Evolutionary conservation across 2,113 vertebrate species (phyloP).

Genomic region (Myotis yumanensis): DNA sequence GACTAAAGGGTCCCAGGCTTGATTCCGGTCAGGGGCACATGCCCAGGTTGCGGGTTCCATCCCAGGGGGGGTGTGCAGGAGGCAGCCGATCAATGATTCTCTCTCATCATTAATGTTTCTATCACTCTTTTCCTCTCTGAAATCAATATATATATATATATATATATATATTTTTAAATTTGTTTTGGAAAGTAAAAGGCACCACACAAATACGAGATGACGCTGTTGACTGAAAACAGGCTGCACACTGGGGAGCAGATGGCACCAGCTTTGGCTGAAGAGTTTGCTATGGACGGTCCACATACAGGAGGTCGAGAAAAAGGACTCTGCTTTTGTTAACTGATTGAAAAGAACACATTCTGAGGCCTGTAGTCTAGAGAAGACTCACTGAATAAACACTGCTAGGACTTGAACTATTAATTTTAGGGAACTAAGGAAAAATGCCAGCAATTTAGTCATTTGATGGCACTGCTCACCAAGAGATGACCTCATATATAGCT

Average conservation of each 20-base stretch:
- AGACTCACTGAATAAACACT: not conserved
- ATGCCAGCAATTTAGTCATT: not conserved
- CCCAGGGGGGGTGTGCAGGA: too few relatives aligned
- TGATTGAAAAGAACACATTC: not conserved
- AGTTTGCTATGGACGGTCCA: not conserved
- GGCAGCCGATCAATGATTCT: too few relatives aligned
- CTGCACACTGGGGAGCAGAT: rapidly evolving
- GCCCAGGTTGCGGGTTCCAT: too few relatives aligned
- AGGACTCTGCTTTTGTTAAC: not conserved
- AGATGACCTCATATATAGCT: not conserved
- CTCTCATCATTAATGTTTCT: too few relatives aligned
- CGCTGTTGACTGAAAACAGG: not conserved
- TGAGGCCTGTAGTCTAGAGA: not conserved
- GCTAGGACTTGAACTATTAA: not conserved
- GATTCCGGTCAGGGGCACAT: too few relatives aligned
- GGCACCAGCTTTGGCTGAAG: not conserved
- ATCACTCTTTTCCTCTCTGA: too few relatives aligned
- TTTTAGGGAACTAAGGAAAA: not conserved
- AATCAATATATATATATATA: not conserved
- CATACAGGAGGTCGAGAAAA: not conserved
- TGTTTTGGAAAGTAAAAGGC: not conserved
- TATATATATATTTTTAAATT: not conserved
- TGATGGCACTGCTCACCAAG: not conserved
- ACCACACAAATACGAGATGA: not conserved
- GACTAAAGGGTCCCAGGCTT: too few relatives aligned